These are phyloP conservation scores for Catalaphyllia jardinei DNA, from an alignment of 64 coral and sea anemone species.

Conservation along the genomic window DNA sequence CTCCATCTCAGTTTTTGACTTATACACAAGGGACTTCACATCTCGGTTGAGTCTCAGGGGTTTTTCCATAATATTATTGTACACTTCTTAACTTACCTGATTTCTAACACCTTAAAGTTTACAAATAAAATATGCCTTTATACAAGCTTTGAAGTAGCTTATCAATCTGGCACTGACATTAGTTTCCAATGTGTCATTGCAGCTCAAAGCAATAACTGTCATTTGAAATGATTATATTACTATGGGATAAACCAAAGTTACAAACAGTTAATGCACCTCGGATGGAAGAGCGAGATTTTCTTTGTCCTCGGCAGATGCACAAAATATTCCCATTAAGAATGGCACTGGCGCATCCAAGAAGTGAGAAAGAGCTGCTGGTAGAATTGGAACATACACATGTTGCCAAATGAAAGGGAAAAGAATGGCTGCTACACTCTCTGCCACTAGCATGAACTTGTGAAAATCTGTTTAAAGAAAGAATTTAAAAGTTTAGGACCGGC, in stretches of 20 bases:
- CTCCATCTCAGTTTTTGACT: no score
- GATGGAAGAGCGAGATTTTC: conserved; percentile 70
- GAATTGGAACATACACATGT: conserved; percentile 98
- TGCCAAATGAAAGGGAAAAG: conserved; percentile 97
- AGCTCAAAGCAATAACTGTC: neutral
- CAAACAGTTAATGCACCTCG: conserved; percentile 54
- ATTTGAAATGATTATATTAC: neutral
- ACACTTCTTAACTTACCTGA: no score
- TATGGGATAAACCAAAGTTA: neutral
- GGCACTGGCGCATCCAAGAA: conserved; percentile 97
- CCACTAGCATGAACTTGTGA: conserved; percentile 97
- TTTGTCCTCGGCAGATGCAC: conserved; percentile 72
- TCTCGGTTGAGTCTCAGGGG: no score
- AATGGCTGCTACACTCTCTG: conserved; percentile 74
- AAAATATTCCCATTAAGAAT: conserved; percentile 94
- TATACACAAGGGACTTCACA: no score
- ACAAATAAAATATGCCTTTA: no score
- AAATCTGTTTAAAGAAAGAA: conserved; percentile 53
- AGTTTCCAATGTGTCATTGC: no score
- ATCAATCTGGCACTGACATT: no score
- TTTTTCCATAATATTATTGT: no score
- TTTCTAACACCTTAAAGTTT: no score
- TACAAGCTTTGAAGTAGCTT: no score
- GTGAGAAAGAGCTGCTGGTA: conserved; percentile 85
- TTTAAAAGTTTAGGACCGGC: neutral